Conservation (phyloP, 2,888 invertebrate genomes). For the Acanthococcus lagerstroemiae region DNA sequence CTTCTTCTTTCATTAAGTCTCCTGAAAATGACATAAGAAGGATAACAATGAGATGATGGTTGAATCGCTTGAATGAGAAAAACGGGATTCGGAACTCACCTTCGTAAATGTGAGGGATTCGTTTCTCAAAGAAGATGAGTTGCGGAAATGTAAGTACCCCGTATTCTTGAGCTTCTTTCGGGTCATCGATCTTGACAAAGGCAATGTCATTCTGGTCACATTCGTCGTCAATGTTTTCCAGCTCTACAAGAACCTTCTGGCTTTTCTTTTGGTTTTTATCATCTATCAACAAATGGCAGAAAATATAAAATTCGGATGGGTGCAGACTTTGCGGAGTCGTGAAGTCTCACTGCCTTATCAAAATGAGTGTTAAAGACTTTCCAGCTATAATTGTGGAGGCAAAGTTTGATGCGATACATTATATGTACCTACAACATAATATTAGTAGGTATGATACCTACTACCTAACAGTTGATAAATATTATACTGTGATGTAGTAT, state of each 20-base stretch:
- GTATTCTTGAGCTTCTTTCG: slow-evolving; percentile 80
- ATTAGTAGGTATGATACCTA: too few species aligned
- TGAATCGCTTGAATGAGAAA: slow-evolving; percentile 1
- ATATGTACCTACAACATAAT: too few species aligned
- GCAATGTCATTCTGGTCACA: slow-evolving; percentile 79
- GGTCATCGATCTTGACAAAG: slow-evolving; percentile 85
- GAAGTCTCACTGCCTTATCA: not conserved
- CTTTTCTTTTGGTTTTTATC: slow-evolving; percentile 82
- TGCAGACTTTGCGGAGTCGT: not conserved
- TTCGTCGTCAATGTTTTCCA: slow-evolving; percentile 90
- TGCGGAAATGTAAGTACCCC: slow-evolving; percentile 81
- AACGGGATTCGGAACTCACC: slow-evolving; percentile 37
- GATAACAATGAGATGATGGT: not conserved
- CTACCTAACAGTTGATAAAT: too few species aligned
- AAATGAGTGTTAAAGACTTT: too few species aligned
- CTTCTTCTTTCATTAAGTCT: slow-evolving; percentile 81
- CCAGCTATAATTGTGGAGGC: too few species aligned
- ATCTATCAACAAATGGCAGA: slow-evolving; percentile 46
- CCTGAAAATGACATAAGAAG: slow-evolving; percentile 46
- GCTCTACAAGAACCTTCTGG: slow-evolving; percentile 70
- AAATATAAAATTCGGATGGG: not conserved
- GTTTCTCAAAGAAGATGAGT: slow-evolving; percentile 56
- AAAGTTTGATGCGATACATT: too few species aligned
- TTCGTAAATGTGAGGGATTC: slow-evolving; percentile 44
- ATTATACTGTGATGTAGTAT: too few species aligned